A percentile compares a stretch with the other conserved stretches of the same genome.
Evolutionary conservation across 2,888 invertebrate species (phyloP).

Genomic region (Caenorhabditis sinica): DNA sequence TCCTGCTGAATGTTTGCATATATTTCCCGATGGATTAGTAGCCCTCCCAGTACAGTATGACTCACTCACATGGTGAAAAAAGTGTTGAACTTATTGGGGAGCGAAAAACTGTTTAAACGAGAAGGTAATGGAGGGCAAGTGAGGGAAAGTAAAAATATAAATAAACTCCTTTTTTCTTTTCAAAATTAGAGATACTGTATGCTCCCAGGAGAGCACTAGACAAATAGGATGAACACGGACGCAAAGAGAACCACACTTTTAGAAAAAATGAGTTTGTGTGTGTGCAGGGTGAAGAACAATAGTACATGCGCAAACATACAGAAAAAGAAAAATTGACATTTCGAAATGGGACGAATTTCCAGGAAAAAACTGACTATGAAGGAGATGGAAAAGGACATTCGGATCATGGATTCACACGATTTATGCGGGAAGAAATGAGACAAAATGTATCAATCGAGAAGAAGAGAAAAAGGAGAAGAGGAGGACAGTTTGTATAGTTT

Average conservation of each 20-base stretch:
- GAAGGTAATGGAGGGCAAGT: slow-evolving; percentile 2
- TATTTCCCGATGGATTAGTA: slow-evolving; percentile 46
- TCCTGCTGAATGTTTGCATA: slow-evolving; percentile 61
- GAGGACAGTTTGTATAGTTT: slow-evolving; percentile 21
- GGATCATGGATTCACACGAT: slow-evolving; percentile 10
- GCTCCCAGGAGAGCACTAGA: slow-evolving; percentile 19
- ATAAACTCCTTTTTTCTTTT: slow-evolving; percentile 22
- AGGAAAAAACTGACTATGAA: no score
- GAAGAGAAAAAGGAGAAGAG: neutral
- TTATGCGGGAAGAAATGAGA: slow-evolving; percentile 25
- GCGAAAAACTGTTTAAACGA: neutral
- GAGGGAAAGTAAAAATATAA: slow-evolving; percentile 55
- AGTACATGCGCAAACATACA: slow-evolving; percentile 62
- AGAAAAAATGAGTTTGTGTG: slow-evolving; percentile 23
- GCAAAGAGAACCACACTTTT: slow-evolving; percentile 26
- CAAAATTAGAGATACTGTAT: slow-evolving; percentile 23
- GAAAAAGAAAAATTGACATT: slow-evolving; percentile 22
- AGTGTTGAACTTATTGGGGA: slow-evolving; percentile 6
- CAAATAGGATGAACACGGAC: slow-evolving; percentile 26
- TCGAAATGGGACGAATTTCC: slow-evolving; percentile 8
- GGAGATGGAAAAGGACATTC: slow-evolving; percentile 24
- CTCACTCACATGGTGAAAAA: slow-evolving; percentile 25
- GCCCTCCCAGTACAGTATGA: slow-evolving; percentile 19
- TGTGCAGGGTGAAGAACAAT: slow-evolving; percentile 56
- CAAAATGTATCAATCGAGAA: neutral